A percentile compares a stretch with the other conserved stretches of the same genome.
These are phyloP conservation scores for Pygocentrus nattereri DNA, from an alignment of 2,797 vertebrate species.

Conservation along the genomic window DNA sequence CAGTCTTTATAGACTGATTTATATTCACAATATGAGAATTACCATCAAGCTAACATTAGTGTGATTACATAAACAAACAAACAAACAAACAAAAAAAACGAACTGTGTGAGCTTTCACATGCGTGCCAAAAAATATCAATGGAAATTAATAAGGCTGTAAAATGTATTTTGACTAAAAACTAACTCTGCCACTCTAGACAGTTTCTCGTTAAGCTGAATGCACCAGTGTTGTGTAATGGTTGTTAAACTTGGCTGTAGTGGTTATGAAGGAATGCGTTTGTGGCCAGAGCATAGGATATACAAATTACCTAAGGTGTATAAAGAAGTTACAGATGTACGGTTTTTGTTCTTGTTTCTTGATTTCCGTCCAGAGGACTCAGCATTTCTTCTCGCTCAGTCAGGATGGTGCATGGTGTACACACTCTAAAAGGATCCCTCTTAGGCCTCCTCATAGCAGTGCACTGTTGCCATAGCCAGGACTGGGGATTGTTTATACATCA, in stretches of 20 bases:
- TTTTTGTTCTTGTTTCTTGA: neutral
- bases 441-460: neutral
- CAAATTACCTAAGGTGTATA: neutral
- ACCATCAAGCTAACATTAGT: neutral
- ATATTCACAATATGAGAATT: neutral
- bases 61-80: too few species aligned
- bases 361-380: neutral
- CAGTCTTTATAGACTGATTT: neutral
- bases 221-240: too few species aligned
- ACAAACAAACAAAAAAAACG: too few species aligned
- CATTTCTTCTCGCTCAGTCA: neutral
- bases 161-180: too few species aligned
- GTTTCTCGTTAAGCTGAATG: too few species aligned
- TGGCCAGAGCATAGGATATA: neutral
- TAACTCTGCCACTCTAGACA: too few species aligned
- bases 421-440: neutral
- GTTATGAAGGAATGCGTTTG: neutral
- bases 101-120: too few species aligned
- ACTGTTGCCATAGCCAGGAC: neutral
- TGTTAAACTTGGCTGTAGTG: neutral
- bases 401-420: neutral
- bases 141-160: neutral
- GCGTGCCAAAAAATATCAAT: neutral
- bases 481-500: conserved; percentile 12
- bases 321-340: neutral